phyloP scores from a whole-genome alignment of 2,113 vertebrate genomes.

The Catharus minimus region DNA sequence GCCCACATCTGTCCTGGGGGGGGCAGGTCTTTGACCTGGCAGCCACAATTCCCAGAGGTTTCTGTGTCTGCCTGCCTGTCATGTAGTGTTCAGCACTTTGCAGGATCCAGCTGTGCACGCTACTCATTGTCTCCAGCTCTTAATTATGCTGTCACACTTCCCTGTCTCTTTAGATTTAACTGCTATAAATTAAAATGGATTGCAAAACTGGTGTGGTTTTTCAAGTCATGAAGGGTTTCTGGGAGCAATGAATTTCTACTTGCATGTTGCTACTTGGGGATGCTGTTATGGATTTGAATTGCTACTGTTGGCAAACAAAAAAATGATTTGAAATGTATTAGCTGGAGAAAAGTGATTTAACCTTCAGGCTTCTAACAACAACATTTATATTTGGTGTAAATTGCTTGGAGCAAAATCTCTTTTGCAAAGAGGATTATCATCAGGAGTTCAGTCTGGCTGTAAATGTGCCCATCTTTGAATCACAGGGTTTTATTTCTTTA shows the following conservation, averaged over 20 bases:
- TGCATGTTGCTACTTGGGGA: background rate
- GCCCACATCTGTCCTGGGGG: background rate
- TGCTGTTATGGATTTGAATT: background rate
- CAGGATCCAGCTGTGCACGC: accelerated
- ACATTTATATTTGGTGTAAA: conserved; percentile 20
- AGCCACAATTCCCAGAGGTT: background rate
- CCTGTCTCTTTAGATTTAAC: background rate
- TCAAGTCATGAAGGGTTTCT: background rate
- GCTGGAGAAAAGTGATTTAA: conserved; percentile 6
- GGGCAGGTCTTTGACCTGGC: background rate
- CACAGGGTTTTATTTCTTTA: background rate
- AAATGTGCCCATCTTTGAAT: conserved; percentile 6
- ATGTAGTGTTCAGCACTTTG: background rate
- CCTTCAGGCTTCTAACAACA: conserved; percentile 2
- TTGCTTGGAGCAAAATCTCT: conserved; percentile 1
- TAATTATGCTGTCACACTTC: conserved; percentile 9
- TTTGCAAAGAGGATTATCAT: conserved; percentile 16
- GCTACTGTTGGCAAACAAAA: background rate
- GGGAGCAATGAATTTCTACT: background rate
- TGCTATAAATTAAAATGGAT: background rate
- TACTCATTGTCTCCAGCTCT: background rate
- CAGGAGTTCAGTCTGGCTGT: conserved; percentile 1
- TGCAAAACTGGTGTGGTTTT: conserved; percentile 2
- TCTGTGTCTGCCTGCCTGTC: background rate
- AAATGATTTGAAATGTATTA: background rate